A percentile compares a stretch with the other conserved stretches of the same genome.
Evolutionary conservation across 64 coral and sea anemone genomes (phyloP).

Genomic region (Montipora efflorescens): DNA sequence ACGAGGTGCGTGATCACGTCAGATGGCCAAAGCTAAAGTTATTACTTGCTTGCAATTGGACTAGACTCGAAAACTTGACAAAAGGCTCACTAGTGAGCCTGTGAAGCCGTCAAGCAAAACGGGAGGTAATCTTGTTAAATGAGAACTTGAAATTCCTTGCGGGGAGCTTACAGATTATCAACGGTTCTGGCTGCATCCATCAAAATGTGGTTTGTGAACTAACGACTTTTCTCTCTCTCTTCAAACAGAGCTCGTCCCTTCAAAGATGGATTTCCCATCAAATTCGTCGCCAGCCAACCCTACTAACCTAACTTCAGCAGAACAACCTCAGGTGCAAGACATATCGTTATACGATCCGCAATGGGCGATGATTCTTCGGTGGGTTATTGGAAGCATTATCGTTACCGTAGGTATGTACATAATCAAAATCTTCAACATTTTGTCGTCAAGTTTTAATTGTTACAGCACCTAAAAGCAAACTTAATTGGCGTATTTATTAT

Average conservation of each 20-base stretch:
- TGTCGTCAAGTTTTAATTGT: no score
- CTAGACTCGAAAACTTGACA: neutral
- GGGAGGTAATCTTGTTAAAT: no score
- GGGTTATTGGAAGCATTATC: slow-evolving; percentile 19
- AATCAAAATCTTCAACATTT: neutral
- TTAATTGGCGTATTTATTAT: neutral
- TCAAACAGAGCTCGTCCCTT: slow-evolving; percentile 17
- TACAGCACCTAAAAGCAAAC: neutral
- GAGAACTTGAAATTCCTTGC: neutral
- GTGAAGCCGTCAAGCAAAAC: no score
- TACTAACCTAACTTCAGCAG: slow-evolving; percentile 7
- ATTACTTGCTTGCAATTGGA: no score
- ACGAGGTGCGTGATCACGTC: neutral
- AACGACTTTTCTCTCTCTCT: neutral
- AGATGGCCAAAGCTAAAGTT: neutral
- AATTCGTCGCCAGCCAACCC: neutral
- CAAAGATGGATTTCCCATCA: slow-evolving; percentile 15
- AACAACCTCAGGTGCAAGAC: neutral
- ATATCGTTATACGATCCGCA: slow-evolving; percentile 14
- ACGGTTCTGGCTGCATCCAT: neutral
- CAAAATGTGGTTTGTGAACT: neutral
- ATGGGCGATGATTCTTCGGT: slow-evolving; percentile 54
- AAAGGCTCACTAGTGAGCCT: neutral
- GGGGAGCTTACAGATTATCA: neutral
- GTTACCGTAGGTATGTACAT: slow-evolving; percentile 55